phyloP scores from a whole-genome alignment of 2,797 vertebrate species.

The Pseudotriccus pelzelni region DNA sequence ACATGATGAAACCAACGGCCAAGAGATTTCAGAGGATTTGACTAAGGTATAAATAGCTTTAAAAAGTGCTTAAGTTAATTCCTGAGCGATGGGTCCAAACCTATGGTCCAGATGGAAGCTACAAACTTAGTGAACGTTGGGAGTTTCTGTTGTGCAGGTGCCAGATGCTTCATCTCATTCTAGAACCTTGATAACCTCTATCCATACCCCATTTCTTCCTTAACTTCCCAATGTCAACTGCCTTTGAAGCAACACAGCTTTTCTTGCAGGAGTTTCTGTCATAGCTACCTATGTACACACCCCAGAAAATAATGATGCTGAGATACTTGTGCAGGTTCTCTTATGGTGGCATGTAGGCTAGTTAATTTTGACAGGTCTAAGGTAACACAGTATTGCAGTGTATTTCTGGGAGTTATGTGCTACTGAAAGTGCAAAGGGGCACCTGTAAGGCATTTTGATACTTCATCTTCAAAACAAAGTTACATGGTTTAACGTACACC shows the following conservation, averaged over 20 bases:
- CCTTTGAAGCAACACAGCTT: neutral
- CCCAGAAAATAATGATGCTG: neutral
- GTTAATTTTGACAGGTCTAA: neutral
- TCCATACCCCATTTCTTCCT: neutral
- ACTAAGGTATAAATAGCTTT: neutral
- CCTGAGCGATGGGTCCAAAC: neutral
- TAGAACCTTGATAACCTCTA: neutral
- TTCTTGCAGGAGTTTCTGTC: neutral
- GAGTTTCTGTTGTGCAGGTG: neutral
- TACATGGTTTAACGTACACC: neutral
- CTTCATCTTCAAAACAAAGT: neutral
- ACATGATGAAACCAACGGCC: neutral
- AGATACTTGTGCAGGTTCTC: neutral
- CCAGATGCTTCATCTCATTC: neutral
- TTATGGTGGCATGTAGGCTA: neutral
- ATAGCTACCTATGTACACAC: neutral
- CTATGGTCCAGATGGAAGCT: neutral
- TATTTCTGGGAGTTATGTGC: neutral
- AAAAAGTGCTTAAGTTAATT: neutral
- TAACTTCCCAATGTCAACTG: neutral
- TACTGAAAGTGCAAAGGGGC: neutral
- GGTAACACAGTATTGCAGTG: neutral
- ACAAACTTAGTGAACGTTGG: neutral
- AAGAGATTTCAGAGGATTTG: constrained; percentile 3
- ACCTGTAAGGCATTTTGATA: neutral